Evolutionary conservation across 2,113 vertebrate species (phyloP).

Genomic region (Dryoscopus gambensis): DNA sequence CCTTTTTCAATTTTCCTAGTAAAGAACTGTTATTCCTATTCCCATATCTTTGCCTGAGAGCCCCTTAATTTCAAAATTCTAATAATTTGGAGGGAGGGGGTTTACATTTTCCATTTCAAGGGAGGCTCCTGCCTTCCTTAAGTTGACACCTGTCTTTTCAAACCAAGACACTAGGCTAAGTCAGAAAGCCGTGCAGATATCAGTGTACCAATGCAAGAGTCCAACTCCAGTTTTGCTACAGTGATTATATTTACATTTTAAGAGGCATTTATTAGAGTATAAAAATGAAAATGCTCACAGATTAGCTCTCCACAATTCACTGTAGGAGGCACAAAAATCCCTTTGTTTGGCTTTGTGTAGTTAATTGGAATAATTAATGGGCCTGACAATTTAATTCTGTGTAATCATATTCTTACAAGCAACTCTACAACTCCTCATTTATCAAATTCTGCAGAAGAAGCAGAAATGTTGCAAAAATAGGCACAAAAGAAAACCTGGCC

Average conservation of each 20-base stretch:
- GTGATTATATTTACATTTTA: neutral
- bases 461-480: neutral
- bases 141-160: no score
- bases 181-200: neutral
- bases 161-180: no score
- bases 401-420: neutral
- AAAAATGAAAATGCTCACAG: neutral
- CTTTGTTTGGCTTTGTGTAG: neutral
- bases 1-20: no score
- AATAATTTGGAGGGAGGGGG: no score
- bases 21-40: no score
- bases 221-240: neutral
- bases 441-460: constrained; percentile 2
- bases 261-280: neutral
- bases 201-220: neutral
- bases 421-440: neutral
- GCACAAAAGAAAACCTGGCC: neutral
- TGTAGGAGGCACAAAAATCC: neutral
- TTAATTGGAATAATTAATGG: constrained; percentile 35
- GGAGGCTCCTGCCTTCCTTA: no score
- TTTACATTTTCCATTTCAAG: no score
- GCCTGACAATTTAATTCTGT: constrained; percentile 19
- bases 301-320: neutral
- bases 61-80: no score
- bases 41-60: no score